Evolutionary conservation across 2,888 invertebrate species (phyloP).

Genomic region (Philopedon plagiatum): DNA sequence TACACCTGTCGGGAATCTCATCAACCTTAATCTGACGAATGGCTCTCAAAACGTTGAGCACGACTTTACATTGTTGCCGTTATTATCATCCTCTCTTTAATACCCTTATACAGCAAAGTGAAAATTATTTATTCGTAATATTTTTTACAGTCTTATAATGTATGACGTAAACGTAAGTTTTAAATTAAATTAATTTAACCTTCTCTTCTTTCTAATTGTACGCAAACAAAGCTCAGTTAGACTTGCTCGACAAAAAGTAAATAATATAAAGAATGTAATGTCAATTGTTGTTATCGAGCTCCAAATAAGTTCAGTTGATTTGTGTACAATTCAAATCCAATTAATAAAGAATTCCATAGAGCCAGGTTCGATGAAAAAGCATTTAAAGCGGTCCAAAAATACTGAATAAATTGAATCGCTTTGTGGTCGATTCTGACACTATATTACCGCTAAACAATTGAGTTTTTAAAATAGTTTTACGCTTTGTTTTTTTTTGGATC

Average conservation of each 20-base stretch:
- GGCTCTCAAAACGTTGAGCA: conserved; percentile 53
- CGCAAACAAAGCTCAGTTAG: no score
- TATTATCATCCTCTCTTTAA: conserved; percentile 3
- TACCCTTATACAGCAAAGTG: not conserved
- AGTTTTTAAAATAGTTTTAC: not conserved
- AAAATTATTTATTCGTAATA: not conserved
- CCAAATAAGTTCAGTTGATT: not conserved
- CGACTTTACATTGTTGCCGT: conserved; percentile 29
- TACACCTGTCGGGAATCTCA: conserved; percentile 59
- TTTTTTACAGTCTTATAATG: not conserved
- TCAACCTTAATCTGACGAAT: conserved; percentile 60
- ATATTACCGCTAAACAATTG: not conserved
- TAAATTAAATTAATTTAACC: no score
- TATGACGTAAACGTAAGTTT: not conserved
- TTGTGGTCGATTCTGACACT: not conserved
- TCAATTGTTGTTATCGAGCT: not conserved
- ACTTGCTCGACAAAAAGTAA: no score
- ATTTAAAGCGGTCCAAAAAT: not conserved
- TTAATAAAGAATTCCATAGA: not conserved
- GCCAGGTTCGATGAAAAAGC: not conserved
- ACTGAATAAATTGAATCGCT: not conserved
- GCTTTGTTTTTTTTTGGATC: not conserved
- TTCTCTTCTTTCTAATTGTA: no score
- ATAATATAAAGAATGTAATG: no score
- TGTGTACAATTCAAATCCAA: not conserved